Evolutionary conservation across 2,888 invertebrate species (phyloP).

Genomic region (Acanthosepion pharaonis): DNA sequence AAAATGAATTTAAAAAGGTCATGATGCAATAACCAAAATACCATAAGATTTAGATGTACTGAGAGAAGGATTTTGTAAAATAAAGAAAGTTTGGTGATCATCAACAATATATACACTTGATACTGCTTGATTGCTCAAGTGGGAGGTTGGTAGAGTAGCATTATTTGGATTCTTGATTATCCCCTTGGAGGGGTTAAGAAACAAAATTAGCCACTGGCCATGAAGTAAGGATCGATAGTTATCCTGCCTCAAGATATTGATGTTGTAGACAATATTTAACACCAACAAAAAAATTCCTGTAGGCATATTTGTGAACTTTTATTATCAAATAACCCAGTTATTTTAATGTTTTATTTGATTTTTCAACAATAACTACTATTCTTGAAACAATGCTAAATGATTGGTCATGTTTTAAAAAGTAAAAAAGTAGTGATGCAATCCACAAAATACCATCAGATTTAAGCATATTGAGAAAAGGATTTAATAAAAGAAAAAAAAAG

Average conservation of each 20-base stretch:
- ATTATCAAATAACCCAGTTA: not conserved
- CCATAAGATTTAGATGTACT: too few relatives aligned
- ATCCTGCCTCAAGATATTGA: conserved; percentile 6
- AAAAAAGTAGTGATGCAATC: too few relatives aligned
- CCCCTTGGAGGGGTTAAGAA: conserved; percentile 10
- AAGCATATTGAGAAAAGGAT: too few relatives aligned
- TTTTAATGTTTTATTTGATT: not conserved
- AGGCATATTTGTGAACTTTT: not conserved
- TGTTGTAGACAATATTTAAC: too few relatives aligned
- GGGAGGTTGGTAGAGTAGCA: not conserved
- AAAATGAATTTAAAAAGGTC: too few relatives aligned
- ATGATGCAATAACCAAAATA: too few relatives aligned
- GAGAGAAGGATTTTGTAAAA: too few relatives aligned
- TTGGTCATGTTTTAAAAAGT: not conserved
- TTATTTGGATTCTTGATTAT: not conserved
- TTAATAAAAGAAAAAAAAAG: too few relatives aligned
- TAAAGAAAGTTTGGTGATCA: too few relatives aligned
- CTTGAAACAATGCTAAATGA: not conserved
- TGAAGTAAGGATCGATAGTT: conserved; percentile 20
- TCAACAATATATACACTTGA: too few relatives aligned
- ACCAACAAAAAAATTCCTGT: not conserved
- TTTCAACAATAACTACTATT: not conserved
- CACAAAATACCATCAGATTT: too few relatives aligned
- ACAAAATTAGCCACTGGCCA: not conserved
- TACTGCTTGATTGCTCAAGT: conserved; percentile 33